Evolutionary conservation across 2,113 vertebrate species (phyloP).

Genomic region (Gymnogyps californianus): DNA sequence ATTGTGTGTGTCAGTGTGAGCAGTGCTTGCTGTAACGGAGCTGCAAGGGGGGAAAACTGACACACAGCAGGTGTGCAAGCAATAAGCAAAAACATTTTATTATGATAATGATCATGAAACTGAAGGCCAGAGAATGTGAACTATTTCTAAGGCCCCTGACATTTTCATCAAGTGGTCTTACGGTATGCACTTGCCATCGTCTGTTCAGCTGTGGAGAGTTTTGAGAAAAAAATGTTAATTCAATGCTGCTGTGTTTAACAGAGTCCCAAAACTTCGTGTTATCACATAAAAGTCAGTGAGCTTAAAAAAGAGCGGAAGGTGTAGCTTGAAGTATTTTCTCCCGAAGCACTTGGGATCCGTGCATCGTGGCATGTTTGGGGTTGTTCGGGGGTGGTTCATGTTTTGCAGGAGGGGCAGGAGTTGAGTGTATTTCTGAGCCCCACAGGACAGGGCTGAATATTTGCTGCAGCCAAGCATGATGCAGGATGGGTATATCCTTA

Average conservation of each 20-base stretch:
- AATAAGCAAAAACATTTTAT: conserved; percentile 40
- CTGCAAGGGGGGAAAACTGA: conserved; percentile 24
- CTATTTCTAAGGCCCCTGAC: conserved; percentile 38
- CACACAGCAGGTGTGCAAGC: conserved; percentile 57
- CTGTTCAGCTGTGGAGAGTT: background rate
- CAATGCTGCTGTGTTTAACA: background rate
- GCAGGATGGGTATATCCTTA: background rate
- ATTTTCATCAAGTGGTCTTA: background rate
- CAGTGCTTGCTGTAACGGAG: background rate
- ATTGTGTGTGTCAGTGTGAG: background rate
- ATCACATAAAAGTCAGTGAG: background rate
- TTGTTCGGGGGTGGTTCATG: background rate
- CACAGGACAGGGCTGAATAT: background rate
- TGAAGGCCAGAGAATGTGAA: conserved; percentile 50
- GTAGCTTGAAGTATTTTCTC: background rate
- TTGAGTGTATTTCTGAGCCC: background rate
- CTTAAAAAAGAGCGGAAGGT: background rate
- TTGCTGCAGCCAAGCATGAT: background rate
- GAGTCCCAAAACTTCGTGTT: background rate
- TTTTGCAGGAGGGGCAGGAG: background rate
- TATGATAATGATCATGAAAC: conserved; percentile 61
- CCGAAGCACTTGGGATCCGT: background rate
- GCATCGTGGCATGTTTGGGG: accelerated
- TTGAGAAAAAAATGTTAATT: background rate
- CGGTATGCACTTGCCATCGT: background rate